Evolutionary conservation across 2,888 invertebrate species (phyloP).

Genomic region (Drosophila nigricruria): DNA sequence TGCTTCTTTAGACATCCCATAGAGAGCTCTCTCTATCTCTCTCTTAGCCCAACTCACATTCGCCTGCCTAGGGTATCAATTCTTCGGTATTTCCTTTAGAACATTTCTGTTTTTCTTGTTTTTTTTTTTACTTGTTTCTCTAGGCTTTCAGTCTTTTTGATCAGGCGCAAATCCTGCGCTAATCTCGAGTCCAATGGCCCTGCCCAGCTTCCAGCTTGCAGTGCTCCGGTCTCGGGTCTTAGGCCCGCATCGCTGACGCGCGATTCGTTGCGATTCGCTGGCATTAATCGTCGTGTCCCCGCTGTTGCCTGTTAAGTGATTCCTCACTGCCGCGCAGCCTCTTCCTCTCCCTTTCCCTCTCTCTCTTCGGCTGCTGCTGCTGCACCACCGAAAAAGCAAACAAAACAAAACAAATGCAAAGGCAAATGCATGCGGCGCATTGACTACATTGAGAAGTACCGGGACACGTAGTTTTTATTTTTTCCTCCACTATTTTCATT

Average conservation of each 20-base stretch:
- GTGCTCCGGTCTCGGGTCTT: constrained; percentile 1
- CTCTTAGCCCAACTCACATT: neutral
- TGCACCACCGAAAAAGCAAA: constrained; percentile 57
- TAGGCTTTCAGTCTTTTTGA: constrained; percentile 64
- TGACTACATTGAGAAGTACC: constrained; percentile 47
- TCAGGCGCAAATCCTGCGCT: constrained; percentile 74
- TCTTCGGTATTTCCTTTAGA: neutral
- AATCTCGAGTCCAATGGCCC: constrained; percentile 74
- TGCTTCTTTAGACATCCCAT: too few species aligned
- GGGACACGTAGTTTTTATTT: constrained; percentile 59
- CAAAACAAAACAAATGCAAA: constrained; percentile 55
- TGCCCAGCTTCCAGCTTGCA: constrained; percentile 31
- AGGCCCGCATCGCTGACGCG: constrained; percentile 60
- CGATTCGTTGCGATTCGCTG: constrained; percentile 59
- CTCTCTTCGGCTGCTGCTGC: neutral
- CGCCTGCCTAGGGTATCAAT: neutral
- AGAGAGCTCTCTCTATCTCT: neutral
- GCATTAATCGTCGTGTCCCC: constrained; percentile 50
- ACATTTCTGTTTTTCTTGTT: neutral
- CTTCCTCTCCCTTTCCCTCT: neutral
- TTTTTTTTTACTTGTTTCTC: constrained; percentile 37
- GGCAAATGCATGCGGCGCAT: constrained; percentile 58
- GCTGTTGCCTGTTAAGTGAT: constrained; percentile 30
- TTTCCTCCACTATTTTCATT: constrained; percentile 63
- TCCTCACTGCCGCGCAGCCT: constrained; percentile 3